These are phyloP conservation scores for Alcis repandata DNA, from an alignment of 2,888 invertebrate species.

Conservation along the genomic window DNA sequence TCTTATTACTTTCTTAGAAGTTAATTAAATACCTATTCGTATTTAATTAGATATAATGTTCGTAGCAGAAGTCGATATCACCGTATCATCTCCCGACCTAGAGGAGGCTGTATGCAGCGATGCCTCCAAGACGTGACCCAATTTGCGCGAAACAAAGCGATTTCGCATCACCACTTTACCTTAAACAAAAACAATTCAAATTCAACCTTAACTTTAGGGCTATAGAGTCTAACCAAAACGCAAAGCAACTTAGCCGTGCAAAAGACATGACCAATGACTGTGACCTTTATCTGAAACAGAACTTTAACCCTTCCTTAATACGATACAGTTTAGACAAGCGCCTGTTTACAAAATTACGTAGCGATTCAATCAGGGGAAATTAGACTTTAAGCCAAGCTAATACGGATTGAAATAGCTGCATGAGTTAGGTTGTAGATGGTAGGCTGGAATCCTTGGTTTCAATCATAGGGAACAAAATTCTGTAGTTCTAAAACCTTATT, in stretches of 20 bases:
- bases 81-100: constrained; percentile 12
- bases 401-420: constrained; percentile 16
- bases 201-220: constrained; percentile 45
- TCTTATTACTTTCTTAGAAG: too few species aligned
- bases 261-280: constrained; percentile 42
- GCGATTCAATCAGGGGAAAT: constrained; percentile 32
- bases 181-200: constrained; percentile 21
- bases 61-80: too few species aligned
- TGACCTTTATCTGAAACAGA: constrained; percentile 32
- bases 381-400: constrained; percentile 28
- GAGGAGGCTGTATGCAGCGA: constrained; percentile 61
- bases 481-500: constrained; percentile 44
- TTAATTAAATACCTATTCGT: too few species aligned
- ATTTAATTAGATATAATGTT: too few species aligned
- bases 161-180: constrained; percentile 53
- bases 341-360: constrained; percentile 26
- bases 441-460: constrained; percentile 42
- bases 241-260: constrained; percentile 32
- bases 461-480: constrained; percentile 49
- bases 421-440: constrained; percentile 1
- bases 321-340: constrained; percentile 31
- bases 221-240: constrained; percentile 30
- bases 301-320: constrained; percentile 40
- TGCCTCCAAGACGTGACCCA: constrained; percentile 74
- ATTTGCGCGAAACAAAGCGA: constrained; percentile 78